These are phyloP conservation scores for Saturnia pavonia DNA, from an alignment of 2,888 invertebrate genomes.

Conservation along the genomic window DNA sequence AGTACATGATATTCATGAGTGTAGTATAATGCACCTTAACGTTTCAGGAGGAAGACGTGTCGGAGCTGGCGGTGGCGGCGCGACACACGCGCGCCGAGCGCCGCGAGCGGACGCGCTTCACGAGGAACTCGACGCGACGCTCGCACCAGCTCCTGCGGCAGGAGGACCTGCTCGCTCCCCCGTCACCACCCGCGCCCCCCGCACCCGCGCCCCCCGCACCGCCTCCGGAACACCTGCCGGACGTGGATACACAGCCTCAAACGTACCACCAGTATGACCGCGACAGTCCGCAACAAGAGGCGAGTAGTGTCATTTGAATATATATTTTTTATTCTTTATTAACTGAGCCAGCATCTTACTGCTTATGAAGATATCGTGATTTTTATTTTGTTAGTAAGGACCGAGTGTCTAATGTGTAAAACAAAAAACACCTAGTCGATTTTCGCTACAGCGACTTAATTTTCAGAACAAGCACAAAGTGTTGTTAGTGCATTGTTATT, in stretches of 20 bases:
- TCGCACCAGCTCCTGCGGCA: slow-evolving; percentile 25
- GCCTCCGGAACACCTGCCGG: slow-evolving; percentile 48
- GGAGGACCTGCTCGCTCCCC: slow-evolving; percentile 61
- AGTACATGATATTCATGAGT: no score
- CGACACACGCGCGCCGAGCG: slow-evolving; percentile 90
- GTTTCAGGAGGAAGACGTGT: slow-evolving; percentile 87
- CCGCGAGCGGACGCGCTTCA: slow-evolving; percentile 90
- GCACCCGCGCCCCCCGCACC: slow-evolving; percentile 19
- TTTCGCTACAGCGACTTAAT: no score
- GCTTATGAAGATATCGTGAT: no score
- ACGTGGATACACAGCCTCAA: slow-evolving; percentile 19
- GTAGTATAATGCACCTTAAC: no score
- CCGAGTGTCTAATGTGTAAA: no score
- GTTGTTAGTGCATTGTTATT: no score
- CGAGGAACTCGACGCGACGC: slow-evolving; percentile 59
- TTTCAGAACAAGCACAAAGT: no score
- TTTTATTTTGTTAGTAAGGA: no score
- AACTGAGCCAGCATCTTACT: no score
- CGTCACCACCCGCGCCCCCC: slow-evolving; percentile 65
- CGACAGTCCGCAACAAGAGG: slow-evolving; percentile 15
- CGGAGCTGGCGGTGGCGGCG: slow-evolving; percentile 85
- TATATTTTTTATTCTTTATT: no score
- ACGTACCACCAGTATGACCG: slow-evolving; percentile 23
- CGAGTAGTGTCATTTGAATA: background rate
- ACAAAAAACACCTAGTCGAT: no score